Conservation (phyloP, 2,888 invertebrate species). For the Ganaspis brasiliensis region DNA sequence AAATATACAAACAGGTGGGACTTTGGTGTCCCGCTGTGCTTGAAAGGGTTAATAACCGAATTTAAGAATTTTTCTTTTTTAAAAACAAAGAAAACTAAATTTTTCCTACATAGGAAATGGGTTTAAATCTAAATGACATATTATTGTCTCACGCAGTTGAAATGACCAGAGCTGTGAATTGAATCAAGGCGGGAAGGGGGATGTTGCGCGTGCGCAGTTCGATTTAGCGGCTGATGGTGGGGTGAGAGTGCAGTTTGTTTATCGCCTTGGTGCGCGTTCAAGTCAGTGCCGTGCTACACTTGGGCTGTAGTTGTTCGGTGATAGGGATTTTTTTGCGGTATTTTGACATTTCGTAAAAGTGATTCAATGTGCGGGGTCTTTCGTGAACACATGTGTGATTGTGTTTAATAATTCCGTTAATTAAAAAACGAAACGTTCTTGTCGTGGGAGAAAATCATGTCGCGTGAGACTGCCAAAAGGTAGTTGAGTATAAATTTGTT, state of each 20-base stretch:
- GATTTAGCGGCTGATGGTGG: slow-evolving; percentile 62
- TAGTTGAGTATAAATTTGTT: slow-evolving; percentile 9
- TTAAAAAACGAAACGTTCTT: slow-evolving; percentile 20
- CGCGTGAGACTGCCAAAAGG: slow-evolving; percentile 41
- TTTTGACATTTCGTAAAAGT: slow-evolving; percentile 22
- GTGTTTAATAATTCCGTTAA: slow-evolving; percentile 40
- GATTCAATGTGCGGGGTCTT: slow-evolving; percentile 37
- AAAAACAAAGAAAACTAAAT: too few relatives aligned
- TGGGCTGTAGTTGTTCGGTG: slow-evolving; percentile 69
- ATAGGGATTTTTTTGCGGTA: slow-evolving; percentile 51
- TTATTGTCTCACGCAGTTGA: background rate
- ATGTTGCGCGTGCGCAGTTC: slow-evolving; percentile 42
- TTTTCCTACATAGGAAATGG: too few relatives aligned
- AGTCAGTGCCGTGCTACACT: slow-evolving; percentile 77
- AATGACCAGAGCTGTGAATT: background rate
- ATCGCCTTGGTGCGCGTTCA: slow-evolving; percentile 73
- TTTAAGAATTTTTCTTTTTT: too few relatives aligned
- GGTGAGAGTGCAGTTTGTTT: slow-evolving; percentile 78
- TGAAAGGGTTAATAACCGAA: too few relatives aligned
- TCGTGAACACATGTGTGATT: slow-evolving; percentile 50
- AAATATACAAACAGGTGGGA: too few relatives aligned
- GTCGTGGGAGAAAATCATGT: slow-evolving; percentile 45
- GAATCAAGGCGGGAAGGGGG: slow-evolving; percentile 37
- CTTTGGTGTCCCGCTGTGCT: too few relatives aligned
- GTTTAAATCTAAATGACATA: too few relatives aligned